Evolutionary conservation across 1,140 invertebrate genomes (phyloP).

Genomic region (Brachionus calyciflorus): DNA sequence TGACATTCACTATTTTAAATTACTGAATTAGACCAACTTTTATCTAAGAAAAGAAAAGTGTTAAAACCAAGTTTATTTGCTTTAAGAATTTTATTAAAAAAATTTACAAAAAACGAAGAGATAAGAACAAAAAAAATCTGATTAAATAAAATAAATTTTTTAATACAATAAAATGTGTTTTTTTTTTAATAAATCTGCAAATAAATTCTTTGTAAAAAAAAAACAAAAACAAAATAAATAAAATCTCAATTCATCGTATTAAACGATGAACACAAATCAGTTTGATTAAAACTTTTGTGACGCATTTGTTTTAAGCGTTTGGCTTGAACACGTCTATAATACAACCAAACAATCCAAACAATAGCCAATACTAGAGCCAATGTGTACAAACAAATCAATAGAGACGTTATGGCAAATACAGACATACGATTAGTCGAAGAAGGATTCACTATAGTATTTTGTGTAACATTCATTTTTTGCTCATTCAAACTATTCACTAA

Average conservation of each 20-base stretch:
- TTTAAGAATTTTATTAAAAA: no score
- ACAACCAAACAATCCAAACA: conserved; percentile 46
- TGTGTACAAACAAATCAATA: conserved; percentile 38
- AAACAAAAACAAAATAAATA: background rate
- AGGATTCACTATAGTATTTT: background rate
- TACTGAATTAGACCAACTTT: no score
- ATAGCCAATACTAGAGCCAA: conserved; percentile 45
- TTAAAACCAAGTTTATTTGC: no score
- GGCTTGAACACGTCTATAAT: background rate
- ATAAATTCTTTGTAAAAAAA: background rate
- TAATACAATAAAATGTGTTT: no score
- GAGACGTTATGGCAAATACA: conserved; percentile 15
- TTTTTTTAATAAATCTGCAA: background rate
- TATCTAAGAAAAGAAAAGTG: no score
- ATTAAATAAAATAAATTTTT: no score
- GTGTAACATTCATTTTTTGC: background rate
- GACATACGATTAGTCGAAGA: background rate
- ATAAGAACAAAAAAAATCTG: no score
- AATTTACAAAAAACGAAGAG: no score
- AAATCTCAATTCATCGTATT: conserved; percentile 23
- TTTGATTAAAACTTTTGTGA: conserved; percentile 4
- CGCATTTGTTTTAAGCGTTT: background rate
- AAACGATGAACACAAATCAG: conserved; percentile 13
- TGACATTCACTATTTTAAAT: no score
- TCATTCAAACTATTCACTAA: conserved; percentile 11